Evolutionary conservation across 2,888 invertebrate species (phyloP), one percentile per base, ranked within the genome.

Genomic region (Dicranocentrus wangi): DNA sequence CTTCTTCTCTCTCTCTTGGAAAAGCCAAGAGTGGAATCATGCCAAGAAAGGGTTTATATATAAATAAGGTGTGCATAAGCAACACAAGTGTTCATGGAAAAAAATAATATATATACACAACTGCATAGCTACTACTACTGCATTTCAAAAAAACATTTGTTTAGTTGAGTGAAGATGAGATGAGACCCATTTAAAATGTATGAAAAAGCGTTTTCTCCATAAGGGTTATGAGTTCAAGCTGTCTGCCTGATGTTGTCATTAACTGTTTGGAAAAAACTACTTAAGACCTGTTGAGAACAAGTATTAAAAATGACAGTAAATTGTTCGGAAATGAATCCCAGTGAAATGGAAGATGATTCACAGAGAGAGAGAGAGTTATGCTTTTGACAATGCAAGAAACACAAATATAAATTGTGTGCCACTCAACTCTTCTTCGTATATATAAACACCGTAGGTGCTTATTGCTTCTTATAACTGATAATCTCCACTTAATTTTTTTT

Each of bases 221-320:
- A 7, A 60, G 39, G 69, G 71, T 71, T 60, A 60, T 58, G 60
- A 71, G 71, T 71, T 71, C 60, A 71, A 32, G 27, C 60, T n/a
- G n/a, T n/a, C n/a, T 71, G 21, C 43, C 32, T 60, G 39, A 53
- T 60, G 58, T 60, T 71, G 71, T 71, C 71, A 58, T 71, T 71
- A 58, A 71, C 28, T 69, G 69, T 55, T 69, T 69, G 71, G 60
- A 60, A 60, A 71, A 60, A 71, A 71, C 69, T 55, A 58, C 69
- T 70, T 70, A 70, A 55, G 23, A 23, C 69, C 32, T 70, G 69
- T 32, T 70, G 69, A 39, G 69, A 71, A 60, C 60, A 58, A 42
- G 71, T 42, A 71, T 71, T 71, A 71, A 71, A 71, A 71, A 60
- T 71, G 71, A 71, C 71, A 60, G 71, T 71, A 71, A 71, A 27